Conservation (phyloP, 2,888 invertebrate genomes). For the Coelopa pilipes region DNA sequence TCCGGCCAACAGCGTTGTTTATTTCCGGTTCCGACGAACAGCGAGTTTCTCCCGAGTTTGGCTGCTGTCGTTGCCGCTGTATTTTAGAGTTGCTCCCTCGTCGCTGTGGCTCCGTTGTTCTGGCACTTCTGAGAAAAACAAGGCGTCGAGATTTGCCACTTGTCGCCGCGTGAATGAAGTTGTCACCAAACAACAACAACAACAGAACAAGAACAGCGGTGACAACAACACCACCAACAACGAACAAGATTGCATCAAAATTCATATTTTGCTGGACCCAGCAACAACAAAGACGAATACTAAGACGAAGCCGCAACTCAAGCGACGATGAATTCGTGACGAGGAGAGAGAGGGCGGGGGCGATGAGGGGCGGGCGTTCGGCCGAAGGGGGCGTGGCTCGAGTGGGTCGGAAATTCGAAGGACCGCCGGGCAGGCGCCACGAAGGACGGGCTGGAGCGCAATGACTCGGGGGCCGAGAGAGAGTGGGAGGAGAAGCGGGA, state of each 20-base stretch:
- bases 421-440: neutral
- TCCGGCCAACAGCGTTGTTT: constrained; percentile 39
- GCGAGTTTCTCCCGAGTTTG: too few relatives aligned
- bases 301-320: constrained; percentile 32
- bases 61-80: too few relatives aligned
- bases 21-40: constrained; percentile 6
- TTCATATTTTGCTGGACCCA: neutral
- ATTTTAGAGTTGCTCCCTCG: neutral
- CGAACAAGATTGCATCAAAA: constrained; percentile 3
- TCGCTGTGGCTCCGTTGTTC: neutral
- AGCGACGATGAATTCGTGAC: neutral
- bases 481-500: neutral
- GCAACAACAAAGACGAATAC: neutral
- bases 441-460: neutral
- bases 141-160: constrained; percentile 18
- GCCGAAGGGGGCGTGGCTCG: neutral
- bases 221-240: too few relatives aligned
- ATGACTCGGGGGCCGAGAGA: neutral
- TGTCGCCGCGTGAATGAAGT: constrained; percentile 16
- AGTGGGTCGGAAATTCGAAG: too few relatives aligned
- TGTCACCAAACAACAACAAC: neutral
- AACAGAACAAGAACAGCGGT: too few relatives aligned
- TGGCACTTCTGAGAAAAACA: neutral
- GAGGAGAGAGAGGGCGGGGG: constrained; percentile 55
- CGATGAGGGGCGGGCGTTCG: constrained; percentile 47